Evolutionary conservation across 2,888 invertebrate genomes (phyloP).

Genomic region (Onchidella celtica): DNA sequence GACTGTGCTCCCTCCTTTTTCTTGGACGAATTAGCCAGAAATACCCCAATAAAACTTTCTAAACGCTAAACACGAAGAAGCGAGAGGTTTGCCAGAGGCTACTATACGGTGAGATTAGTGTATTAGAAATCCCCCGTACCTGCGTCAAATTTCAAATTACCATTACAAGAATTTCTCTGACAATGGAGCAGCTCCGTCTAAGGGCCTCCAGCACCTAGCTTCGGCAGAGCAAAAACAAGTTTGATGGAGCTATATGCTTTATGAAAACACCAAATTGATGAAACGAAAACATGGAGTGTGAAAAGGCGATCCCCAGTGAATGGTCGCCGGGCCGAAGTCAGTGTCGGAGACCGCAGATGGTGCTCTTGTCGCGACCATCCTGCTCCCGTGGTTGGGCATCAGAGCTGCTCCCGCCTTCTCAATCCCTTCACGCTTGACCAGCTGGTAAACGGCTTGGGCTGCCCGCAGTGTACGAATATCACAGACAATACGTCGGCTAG

Average conservation of each 20-base stretch:
- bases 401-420: not conserved
- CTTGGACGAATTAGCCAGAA: constrained; percentile 39
- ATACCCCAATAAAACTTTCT: constrained; percentile 11
- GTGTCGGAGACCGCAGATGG: constrained; percentile 38
- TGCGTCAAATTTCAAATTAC: constrained; percentile 56
- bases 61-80: not conserved
- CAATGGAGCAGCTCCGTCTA: constrained; percentile 27
- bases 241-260: constrained; percentile 50
- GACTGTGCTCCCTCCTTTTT: constrained; percentile 24
- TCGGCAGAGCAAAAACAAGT: constrained; percentile 42
- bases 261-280: constrained; percentile 55
- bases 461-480: too few species aligned
- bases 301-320: constrained; percentile 29
- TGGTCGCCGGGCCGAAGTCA: constrained; percentile 45
- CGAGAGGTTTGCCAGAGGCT: constrained; percentile 35
- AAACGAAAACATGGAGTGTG: constrained; percentile 52
- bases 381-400: too few species aligned
- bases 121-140: constrained; percentile 50
- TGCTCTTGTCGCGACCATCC: constrained; percentile 6
- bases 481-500: not conserved
- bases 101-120: constrained; percentile 47
- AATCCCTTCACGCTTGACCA: constrained; percentile 40
- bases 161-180: constrained; percentile 46
- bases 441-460: constrained; percentile 4
- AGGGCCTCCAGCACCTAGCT: constrained; percentile 26